These are phyloP conservation scores for Dicycla oo DNA, from an alignment of 2,888 invertebrate species.

Conservation along the genomic window DNA sequence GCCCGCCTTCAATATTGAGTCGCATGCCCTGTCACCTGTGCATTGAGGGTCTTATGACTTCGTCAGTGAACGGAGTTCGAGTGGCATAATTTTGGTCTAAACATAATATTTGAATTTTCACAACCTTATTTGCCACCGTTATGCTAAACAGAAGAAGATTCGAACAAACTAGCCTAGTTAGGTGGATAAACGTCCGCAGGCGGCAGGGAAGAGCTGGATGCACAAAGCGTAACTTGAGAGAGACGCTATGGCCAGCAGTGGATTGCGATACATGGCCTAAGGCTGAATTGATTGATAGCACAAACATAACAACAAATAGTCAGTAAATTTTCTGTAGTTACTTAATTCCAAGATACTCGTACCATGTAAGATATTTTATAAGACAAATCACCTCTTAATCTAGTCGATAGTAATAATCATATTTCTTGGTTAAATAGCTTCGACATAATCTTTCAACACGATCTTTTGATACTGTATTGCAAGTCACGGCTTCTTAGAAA, in stretches of 20 bases:
- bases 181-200: not conserved
- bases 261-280: not conserved
- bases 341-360: slow-evolving; percentile 16
- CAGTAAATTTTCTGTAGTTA: slow-evolving; percentile 9
- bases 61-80: no score
- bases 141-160: no score
- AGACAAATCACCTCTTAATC: slow-evolving; percentile 39
- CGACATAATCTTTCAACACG: slow-evolving; percentile 47
- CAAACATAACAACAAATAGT: not conserved
- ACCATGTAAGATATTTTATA: slow-evolving; percentile 16
- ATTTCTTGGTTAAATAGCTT: slow-evolving; percentile 40
- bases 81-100: no score
- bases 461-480: slow-evolving; percentile 34
- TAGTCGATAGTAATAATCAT: slow-evolving; percentile 44
- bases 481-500: slow-evolving; percentile 41
- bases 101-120: no score
- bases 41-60: no score
- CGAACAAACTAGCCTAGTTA: not conserved
- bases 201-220: not conserved
- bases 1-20: no score
- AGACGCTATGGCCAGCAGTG: not conserved
- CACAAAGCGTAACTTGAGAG: not conserved
- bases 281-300: slow-evolving; percentile 14
- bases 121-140: no score
- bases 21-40: no score